Conservation (phyloP, 1,140 invertebrate genomes). For the Chrysoperla carnea region DNA sequence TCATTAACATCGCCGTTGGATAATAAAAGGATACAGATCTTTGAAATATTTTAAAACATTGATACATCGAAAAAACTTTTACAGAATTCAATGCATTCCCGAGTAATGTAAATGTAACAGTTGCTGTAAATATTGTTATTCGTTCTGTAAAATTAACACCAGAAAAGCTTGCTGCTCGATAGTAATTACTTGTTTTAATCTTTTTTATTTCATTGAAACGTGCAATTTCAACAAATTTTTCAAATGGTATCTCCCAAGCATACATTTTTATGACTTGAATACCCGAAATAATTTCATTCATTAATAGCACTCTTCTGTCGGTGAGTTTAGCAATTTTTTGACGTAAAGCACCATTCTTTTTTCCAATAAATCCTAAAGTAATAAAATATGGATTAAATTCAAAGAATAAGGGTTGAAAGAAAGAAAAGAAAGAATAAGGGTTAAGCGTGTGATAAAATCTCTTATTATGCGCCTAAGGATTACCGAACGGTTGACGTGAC, state of each 20-base stretch:
- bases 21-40: slow-evolving; percentile 53
- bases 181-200: slow-evolving; percentile 29
- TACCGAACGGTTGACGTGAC: too few relatives aligned
- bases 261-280: slow-evolving; percentile 75
- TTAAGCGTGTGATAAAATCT: too few relatives aligned
- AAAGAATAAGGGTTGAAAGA: too few relatives aligned
- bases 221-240: slow-evolving; percentile 34
- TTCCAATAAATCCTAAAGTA: slow-evolving; percentile 35
- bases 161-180: slow-evolving; percentile 51
- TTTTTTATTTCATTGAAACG: slow-evolving; percentile 9
- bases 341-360: slow-evolving; percentile 34
- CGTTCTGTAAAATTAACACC: slow-evolving; percentile 47
- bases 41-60: slow-evolving; percentile 57
- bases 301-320: slow-evolving; percentile 59
- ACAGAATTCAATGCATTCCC: slow-evolving; percentile 41
- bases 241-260: slow-evolving; percentile 65
- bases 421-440: too few relatives aligned
- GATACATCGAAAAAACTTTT: slow-evolving; percentile 52
- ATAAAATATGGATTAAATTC: slow-evolving; percentile 7
- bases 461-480: too few relatives aligned
- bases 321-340: slow-evolving; percentile 43
- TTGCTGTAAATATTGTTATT: slow-evolving; percentile 48
- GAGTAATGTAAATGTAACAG: slow-evolving; percentile 44
- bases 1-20: slow-evolving; percentile 37
- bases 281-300: slow-evolving; percentile 64